Evolutionary conservation across 2,888 invertebrate genomes (phyloP), one percentile per base, ranked within the genome.

Genomic region (Acrobasis consociella): DNA sequence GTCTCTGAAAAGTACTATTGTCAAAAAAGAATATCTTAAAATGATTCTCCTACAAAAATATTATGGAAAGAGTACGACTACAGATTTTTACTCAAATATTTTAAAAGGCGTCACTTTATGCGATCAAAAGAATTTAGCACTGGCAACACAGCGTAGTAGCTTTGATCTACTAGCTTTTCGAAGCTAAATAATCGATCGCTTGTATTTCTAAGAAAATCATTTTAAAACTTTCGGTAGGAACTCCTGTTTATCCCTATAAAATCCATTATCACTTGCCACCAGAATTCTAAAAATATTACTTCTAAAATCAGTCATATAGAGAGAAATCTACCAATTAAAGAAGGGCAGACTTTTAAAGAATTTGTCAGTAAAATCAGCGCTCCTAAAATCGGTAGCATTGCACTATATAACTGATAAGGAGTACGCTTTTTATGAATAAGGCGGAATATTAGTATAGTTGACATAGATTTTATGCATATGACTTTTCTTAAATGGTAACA

Each of bases 71-170:
- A 65, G 53, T 63, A 60, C 5, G 46, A 46, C 46, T 46, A 5
- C 13, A 13, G 46, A n/a, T 31, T 42, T 10, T 46, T 46, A 46
- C n/a, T 46, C 1, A 5, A 11, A 46, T 13, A 7, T 10, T n/a
- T 13, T 46, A n/a, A 10, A 9, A 13, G 46, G 13, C 46, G 0
- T 38, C 13, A 11, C 62, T 50, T 50, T 60, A 52, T 16, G 11
- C 67, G 74, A 85, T 80, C 70, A 67, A 66, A 68, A 65, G 75
- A 76, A 80, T 85, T 85, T 86, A 86, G 78, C 80, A 67, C 72
- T 84, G 73, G 80, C 81, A 83, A 84, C 81, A 78, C 77, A 71
- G 80, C 75, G 42, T 77, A 73, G 83, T 88, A 89, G 87, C 85
- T 70, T 80, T 68, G 31, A 76, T 84, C 86, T 89, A 89, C 85